phyloP scores from a whole-genome alignment of 1,140 invertebrate species.

The Frieseomelitta varia region DNA sequence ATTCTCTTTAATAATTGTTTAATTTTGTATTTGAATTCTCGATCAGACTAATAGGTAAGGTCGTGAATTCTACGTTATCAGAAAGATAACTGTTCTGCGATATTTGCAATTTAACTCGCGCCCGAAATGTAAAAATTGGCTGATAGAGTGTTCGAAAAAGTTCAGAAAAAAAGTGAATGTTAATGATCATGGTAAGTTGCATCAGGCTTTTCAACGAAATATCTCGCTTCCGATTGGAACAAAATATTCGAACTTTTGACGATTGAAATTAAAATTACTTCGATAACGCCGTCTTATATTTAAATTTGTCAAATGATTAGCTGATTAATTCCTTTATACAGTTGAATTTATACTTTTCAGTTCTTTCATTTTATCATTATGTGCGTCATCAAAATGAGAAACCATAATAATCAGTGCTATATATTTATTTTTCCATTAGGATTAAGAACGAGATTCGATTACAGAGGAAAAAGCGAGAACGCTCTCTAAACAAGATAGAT shows the following conservation, averaged over 20 bases:
- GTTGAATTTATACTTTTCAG: no score
- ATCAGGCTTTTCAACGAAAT: not conserved
- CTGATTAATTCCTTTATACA: not conserved
- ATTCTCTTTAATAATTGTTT: not conserved
- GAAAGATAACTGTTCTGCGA: not conserved
- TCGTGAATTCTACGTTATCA: not conserved
- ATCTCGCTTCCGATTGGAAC: not conserved
- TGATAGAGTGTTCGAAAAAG: fast-evolving
- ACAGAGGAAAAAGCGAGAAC: no score
- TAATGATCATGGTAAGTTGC: not conserved
- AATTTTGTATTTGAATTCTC: not conserved
- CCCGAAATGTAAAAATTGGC: no score
- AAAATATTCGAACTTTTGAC: not conserved
- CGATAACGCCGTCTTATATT: not conserved
- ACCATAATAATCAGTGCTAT: no score
- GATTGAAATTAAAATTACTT: not conserved
- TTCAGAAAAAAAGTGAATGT: no score
- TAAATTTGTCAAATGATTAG: not conserved
- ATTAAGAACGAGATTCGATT: no score
- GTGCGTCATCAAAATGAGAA: no score
- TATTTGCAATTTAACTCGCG: not conserved
- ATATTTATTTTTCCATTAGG: no score
- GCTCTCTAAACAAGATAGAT: no score
- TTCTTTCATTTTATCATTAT: no score
- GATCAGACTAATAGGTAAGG: not conserved